A percentile compares a stretch with the other conserved stretches of the same genome.
phyloP scores from a whole-genome alignment of 2,797 vertebrate genomes.

The Tokudaia muenninki region DNA sequence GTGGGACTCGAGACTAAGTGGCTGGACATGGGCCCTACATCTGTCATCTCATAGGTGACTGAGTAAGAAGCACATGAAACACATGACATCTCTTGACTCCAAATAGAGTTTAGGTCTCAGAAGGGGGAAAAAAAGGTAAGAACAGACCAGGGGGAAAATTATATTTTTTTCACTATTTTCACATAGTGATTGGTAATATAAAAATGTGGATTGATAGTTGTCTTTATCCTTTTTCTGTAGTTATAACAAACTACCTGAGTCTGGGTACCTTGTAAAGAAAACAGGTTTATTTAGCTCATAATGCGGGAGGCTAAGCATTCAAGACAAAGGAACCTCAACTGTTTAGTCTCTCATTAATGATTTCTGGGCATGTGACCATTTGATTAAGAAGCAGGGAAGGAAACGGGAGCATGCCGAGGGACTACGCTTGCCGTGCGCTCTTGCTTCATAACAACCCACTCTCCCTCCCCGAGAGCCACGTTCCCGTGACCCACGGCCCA shows the following conservation, averaged over 20 bases:
- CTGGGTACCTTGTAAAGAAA: not conserved
- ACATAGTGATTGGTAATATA: not conserved
- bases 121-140: not conserved
- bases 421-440: not conserved
- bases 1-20: not conserved
- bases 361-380: not conserved
- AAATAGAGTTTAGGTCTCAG: not conserved
- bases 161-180: not conserved
- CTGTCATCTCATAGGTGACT: not conserved
- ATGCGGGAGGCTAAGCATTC: not conserved
- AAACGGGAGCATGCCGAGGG: not conserved
- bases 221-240: not conserved
- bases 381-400: not conserved
- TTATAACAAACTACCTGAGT: not conserved
- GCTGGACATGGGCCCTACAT: not conserved
- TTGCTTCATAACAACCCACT: not conserved
- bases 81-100: not conserved
- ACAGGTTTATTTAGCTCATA: not conserved
- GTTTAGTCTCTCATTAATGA: not conserved
- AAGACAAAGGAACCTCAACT: not conserved
- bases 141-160: not conserved
- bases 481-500: not conserved
- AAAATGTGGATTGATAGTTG: not conserved
- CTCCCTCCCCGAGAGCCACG: not conserved
- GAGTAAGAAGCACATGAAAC: not conserved